Percentiles rank a stretch among this genome's conserved stretches.
Conservation (phyloP, 1,140 invertebrate species). For the Drosophila orena region DNA sequence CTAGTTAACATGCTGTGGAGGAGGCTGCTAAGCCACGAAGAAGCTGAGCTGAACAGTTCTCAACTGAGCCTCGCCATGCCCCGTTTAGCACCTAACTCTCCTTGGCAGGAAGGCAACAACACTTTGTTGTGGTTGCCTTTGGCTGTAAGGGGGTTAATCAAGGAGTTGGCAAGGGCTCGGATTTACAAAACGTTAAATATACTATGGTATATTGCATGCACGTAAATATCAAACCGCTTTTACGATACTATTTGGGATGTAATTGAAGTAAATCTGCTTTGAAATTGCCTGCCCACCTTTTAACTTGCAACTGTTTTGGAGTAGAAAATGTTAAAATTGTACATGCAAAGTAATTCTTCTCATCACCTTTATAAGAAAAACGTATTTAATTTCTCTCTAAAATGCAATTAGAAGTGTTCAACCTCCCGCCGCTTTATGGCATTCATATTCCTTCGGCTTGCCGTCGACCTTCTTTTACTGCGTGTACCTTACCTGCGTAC, state of each 20-base stretch:
- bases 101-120: slow-evolving; percentile 63
- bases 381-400: not conserved
- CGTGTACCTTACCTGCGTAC: slow-evolving; percentile 58
- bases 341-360: too few species aligned
- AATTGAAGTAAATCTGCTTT: not conserved
- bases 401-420: not conserved
- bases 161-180: slow-evolving; percentile 14
- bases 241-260: not conserved
- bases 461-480: slow-evolving; percentile 39
- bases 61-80: slow-evolving; percentile 63
- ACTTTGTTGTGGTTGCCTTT: slow-evolving; percentile 42
- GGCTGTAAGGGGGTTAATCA: slow-evolving; percentile 14
- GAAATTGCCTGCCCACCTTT: too few species aligned
- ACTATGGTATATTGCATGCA: too few species aligned
- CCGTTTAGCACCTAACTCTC: slow-evolving; percentile 79
- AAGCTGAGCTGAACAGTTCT: slow-evolving; percentile 20
- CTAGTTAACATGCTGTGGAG: slow-evolving; percentile 9
- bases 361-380: not conserved
- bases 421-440: slow-evolving; percentile 6
- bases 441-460: slow-evolving; percentile 35
- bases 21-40: slow-evolving; percentile 14
- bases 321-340: too few species aligned
- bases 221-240: not conserved
- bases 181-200: not conserved
- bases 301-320: too few species aligned